These are phyloP conservation scores for Pteronotus mesoamericanus DNA, from an alignment of 2,797 vertebrate genomes.

Conservation along the genomic window DNA sequence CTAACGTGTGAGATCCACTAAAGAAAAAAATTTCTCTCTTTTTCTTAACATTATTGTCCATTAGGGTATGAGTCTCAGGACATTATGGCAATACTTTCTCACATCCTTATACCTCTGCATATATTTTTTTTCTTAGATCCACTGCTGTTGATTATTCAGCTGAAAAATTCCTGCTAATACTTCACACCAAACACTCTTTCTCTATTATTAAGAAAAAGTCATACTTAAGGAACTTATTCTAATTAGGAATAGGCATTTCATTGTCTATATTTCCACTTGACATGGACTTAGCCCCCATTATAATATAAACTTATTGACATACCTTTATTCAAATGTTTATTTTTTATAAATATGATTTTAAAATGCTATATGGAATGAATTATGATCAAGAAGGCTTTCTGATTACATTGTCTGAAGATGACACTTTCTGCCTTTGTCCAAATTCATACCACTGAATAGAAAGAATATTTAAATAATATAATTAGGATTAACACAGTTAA, in stretches of 20 bases:
- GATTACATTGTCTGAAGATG: not conserved
- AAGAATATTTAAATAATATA: not conserved
- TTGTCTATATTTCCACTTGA: not conserved
- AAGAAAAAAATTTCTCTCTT: not conserved
- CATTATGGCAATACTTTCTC: not conserved
- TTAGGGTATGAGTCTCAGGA: not conserved
- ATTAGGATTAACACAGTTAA: not conserved
- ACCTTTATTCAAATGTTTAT: not conserved
- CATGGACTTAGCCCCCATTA: not conserved
- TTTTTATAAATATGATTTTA: not conserved
- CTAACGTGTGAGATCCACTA: rapidly evolving
- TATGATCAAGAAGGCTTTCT: not conserved
- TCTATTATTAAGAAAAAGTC: not conserved
- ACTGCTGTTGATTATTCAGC: not conserved
- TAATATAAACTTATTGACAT: not conserved
- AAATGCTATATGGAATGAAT: not conserved
- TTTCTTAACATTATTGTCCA: not conserved
- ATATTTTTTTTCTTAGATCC: not conserved
- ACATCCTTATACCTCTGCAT: not conserved
- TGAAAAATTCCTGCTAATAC: not conserved
- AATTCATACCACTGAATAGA: not conserved
- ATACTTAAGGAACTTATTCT: not conserved
- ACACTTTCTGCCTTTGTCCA: not conserved
- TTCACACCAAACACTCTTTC: not conserved
- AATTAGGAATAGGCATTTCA: not conserved